These are phyloP conservation scores for Xanthostigma xanthostigma DNA, from an alignment of 2,888 invertebrate species.

Conservation along the genomic window DNA sequence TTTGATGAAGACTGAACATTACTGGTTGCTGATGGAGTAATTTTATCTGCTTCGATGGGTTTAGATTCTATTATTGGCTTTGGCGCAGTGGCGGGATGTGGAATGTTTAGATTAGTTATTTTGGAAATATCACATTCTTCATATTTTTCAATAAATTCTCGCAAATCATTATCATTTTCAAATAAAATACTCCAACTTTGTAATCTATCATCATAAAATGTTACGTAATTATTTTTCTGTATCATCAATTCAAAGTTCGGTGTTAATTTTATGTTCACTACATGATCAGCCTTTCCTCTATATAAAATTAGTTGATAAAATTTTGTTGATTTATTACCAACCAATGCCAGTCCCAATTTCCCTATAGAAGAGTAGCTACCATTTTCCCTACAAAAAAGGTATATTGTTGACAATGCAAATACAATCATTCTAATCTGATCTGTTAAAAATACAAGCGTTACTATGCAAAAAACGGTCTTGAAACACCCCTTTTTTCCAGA, in stretches of 20 bases:
- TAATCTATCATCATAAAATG: conserved; percentile 21
- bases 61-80: too few species aligned
- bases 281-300: conserved; percentile 23
- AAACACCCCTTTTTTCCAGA: too few species aligned
- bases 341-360: conserved; percentile 30
- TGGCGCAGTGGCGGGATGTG: too few species aligned
- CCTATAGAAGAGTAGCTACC: conserved; percentile 23
- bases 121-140: conserved; percentile 11
- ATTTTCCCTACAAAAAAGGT: conserved; percentile 8
- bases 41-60: too few species aligned
- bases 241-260: conserved; percentile 15
- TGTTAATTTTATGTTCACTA: conserved; percentile 18
- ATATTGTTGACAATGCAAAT: too few species aligned
- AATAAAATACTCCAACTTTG: conserved; percentile 23
- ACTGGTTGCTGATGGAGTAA: not conserved
- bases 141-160: conserved; percentile 16
- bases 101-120: too few species aligned
- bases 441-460: too few species aligned
- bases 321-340: conserved; percentile 20
- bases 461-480: too few species aligned
- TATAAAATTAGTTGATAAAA: conserved; percentile 24
- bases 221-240: conserved; percentile 19
- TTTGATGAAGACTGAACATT: not conserved
- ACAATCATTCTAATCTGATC: too few species aligned
- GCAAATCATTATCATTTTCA: conserved; percentile 16